Evolutionary conservation across 2,113 vertebrate species (phyloP), one percentile per base, ranked within the genome.

Genomic region (Rhagologus leucostigma): DNA sequence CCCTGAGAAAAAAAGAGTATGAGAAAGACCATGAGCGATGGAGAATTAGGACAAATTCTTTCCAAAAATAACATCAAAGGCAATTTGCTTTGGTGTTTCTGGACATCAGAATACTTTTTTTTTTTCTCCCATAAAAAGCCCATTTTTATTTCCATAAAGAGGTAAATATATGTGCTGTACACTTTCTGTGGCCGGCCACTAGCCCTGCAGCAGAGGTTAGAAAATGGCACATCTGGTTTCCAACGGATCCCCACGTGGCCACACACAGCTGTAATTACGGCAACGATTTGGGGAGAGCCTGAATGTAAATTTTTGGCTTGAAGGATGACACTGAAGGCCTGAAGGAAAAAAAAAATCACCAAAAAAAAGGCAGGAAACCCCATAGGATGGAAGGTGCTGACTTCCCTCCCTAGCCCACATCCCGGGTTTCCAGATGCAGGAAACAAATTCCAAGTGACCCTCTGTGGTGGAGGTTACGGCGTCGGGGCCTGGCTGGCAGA

Each of bases 181-280:
- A 35, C 33, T 33, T 30, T 15, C 24, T 69, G 81, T 68, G 81
- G 93, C n/a, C 89, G 89, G 89, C 57, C 93, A 55, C 64, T n/a
- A 11, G 11, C 59, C 71, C 84, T 67, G 77, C 77, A 78, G 77
- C 60, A 71, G 77, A 47, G 65, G 56, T 60, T 63, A 82, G 57
- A 41, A 78, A 81, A 87, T 7, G 62, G 16, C 47, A 82, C 87
- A 59, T 20, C 77, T 87, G 87, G 12, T 60, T 92, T 62, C 59
- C 68, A 42, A 69, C 77, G 64, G 67, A 42, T 35, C 67, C 49
- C 71, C 41, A 37, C 10, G 7, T 14, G 67, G 89, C 75, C 82
- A 64, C 5, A 11, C 41, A 33, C 6, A 62, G 63, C 8, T 80
- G 42, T 62, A 86, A 93, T 77, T 53, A 70, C 2, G 42, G 85